Conservation (phyloP, 2,888 invertebrate species). For the Catocala sponsa region DNA sequence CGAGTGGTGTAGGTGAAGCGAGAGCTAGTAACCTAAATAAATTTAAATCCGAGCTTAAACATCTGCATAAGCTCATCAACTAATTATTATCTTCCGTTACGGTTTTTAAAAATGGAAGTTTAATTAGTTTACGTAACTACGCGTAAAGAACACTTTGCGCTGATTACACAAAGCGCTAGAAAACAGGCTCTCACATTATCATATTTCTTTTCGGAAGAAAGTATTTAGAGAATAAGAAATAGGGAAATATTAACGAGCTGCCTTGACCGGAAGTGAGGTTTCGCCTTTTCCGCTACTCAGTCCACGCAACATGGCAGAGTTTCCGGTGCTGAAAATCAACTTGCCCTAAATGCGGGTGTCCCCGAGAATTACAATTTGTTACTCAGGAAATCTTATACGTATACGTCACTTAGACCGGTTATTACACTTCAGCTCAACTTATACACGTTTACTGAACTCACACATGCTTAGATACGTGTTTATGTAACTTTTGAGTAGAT, state of each 20-base stretch:
- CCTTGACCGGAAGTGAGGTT: conserved; percentile 62
- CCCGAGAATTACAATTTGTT: conserved; percentile 43
- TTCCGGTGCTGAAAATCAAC: conserved; percentile 64
- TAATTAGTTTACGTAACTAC: too few relatives aligned
- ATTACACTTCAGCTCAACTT: conserved; percentile 11
- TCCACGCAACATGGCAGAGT: conserved; percentile 65
- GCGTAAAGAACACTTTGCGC: background rate
- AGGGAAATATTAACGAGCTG: conserved; percentile 56
- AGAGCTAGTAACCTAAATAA: too few relatives aligned
- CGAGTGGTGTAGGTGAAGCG: too few relatives aligned
- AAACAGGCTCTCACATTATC: conserved; percentile 6
- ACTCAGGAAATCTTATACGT: conserved; percentile 48
- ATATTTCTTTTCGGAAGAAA: conserved; percentile 23
- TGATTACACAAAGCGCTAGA: conserved; percentile 1
- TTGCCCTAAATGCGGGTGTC: conserved; percentile 49
- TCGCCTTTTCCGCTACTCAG: conserved; percentile 66
- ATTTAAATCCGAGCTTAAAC: too few relatives aligned
- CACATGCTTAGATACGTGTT: background rate
- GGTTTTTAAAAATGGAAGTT: too few relatives aligned
- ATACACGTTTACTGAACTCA: background rate
- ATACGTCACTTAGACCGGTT: conserved; percentile 17
- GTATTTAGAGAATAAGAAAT: conserved; percentile 41
- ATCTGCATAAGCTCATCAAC: too few relatives aligned
- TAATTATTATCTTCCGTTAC: too few relatives aligned
- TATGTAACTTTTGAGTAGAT: background rate